Evolutionary conservation across 2,113 vertebrate genomes (phyloP).

Genomic region (Anthoscopus minutus): DNA sequence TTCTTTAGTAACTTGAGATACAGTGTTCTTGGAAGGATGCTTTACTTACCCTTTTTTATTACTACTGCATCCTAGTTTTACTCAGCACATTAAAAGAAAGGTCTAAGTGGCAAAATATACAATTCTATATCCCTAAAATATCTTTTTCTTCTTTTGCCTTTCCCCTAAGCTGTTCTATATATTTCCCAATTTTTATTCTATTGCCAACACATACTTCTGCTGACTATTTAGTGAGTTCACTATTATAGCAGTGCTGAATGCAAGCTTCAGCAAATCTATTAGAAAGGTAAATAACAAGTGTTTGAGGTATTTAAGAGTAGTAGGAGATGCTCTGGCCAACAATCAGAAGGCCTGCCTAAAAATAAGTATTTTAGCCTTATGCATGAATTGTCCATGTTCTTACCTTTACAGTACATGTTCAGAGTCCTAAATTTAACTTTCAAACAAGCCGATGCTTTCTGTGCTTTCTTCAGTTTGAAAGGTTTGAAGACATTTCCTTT

Average conservation of each 20-base stretch:
- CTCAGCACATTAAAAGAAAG: not conserved
- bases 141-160: not conserved
- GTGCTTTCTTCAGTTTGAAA: not conserved
- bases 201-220: not conserved
- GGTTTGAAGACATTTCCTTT: not conserved
- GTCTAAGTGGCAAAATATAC: not conserved
- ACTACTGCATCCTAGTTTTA: not conserved
- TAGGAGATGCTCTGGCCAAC: not conserved
- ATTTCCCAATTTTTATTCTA: not conserved
- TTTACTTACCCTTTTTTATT: not conserved
- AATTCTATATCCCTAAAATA: not conserved
- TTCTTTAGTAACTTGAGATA: not conserved
- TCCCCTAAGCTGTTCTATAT: not conserved
- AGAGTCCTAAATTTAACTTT: not conserved
- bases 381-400: not conserved
- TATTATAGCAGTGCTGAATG: not conserved
- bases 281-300: not conserved
- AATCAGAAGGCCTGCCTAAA: not conserved
- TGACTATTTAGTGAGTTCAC: not conserved
- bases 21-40: not conserved
- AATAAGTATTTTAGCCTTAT: not conserved
- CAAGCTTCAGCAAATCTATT: not conserved
- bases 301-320: not conserved
- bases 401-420: not conserved
- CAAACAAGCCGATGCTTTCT: not conserved